Base-by-base conservation (phyloP, 2,888 invertebrate species). In the Idaea aversata region DNA sequence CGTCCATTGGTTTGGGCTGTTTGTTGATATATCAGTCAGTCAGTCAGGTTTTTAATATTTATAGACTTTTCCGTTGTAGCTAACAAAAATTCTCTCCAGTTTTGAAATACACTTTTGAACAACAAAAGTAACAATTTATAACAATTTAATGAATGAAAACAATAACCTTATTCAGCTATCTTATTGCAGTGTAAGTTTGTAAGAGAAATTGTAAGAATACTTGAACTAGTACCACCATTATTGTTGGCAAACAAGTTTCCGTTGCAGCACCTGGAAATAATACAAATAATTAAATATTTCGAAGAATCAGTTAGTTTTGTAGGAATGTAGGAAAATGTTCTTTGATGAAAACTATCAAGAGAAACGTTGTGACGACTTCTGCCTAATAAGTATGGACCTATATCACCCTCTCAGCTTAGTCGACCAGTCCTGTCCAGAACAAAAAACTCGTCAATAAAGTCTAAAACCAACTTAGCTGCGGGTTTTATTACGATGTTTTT, bases 161-260 rank as follows among this genome's bases (percentile, higher is more conserved):
- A 69, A 70, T 67, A 64, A 69, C 70, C 66, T 25, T 63, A 78
- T 59, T 66, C 80, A 88, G 85, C 88, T 92, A 92, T 88, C 92
- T 91, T 76, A 92, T 85, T 15, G 88, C 88, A 3, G 86, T 84
- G 67, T 85, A 88, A 67, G 84, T 87, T 68, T 86, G 84, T 76
- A 91, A 73, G 63, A 88, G 71, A 67, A 89, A 83, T 74, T 91
- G 86, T 72, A 92, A 72, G 61, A 86, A 81, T 62, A 88, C 72
- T 75, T 91, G 91, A 38, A 91, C 73, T 35, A 88, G 63, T 67
- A 91, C 71, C 15, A 90, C 86, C 77, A 90, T 73, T 71, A 91
- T 83, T 34, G 90, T 88, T 5, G 92, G 89, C 61, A 91, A 72
- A 67, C 90, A 87, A 0, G 83, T 84, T 73, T 88, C 88, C 1